phyloP scores from a whole-genome alignment of 2,888 invertebrate species.

The Dioctria linearis region DNA sequence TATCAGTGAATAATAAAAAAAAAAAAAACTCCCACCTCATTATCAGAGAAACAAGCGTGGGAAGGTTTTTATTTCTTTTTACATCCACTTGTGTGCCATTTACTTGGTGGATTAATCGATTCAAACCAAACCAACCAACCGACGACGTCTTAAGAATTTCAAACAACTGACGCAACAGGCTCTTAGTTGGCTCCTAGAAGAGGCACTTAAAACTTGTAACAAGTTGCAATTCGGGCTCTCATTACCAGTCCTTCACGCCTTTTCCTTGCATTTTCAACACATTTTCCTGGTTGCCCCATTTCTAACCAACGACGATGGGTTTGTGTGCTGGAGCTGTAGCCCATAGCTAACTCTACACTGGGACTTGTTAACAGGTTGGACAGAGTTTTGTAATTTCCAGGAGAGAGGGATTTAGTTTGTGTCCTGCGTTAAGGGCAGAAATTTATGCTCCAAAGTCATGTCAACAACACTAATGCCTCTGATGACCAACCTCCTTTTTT shows the following conservation, averaged over 20 bases:
- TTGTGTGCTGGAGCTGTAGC: constrained; percentile 3
- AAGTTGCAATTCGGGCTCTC: constrained; percentile 44
- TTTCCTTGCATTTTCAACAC: constrained; percentile 44
- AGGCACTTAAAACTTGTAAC: constrained; percentile 46
- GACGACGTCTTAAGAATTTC: constrained; percentile 27
- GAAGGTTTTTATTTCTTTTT: neutral
- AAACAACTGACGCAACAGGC: constrained; percentile 39
- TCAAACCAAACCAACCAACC: neutral
- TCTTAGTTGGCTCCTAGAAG: constrained; percentile 17
- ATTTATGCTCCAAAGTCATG: constrained; percentile 47
- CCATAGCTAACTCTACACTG: constrained; percentile 10
- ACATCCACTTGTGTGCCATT: constrained; percentile 19
- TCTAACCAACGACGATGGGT: neutral
- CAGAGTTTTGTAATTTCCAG: constrained; percentile 43
- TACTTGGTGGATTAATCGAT: constrained; percentile 41
- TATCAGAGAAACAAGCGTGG: constrained; percentile 1
- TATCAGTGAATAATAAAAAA: constrained; percentile 19
- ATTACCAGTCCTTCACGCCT: constrained; percentile 45
- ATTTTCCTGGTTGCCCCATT: constrained; percentile 19
- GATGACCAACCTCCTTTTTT: constrained; percentile 47
- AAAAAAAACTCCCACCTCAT: constrained; percentile 1
- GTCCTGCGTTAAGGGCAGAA: constrained; percentile 13
- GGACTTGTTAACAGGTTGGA: constrained; percentile 45
- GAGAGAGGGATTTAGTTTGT: constrained; percentile 34
- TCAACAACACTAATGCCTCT: constrained; percentile 42